Base-by-base conservation (phyloP, 2,113 vertebrate species). In the Periophthalmus modestus region DNA sequence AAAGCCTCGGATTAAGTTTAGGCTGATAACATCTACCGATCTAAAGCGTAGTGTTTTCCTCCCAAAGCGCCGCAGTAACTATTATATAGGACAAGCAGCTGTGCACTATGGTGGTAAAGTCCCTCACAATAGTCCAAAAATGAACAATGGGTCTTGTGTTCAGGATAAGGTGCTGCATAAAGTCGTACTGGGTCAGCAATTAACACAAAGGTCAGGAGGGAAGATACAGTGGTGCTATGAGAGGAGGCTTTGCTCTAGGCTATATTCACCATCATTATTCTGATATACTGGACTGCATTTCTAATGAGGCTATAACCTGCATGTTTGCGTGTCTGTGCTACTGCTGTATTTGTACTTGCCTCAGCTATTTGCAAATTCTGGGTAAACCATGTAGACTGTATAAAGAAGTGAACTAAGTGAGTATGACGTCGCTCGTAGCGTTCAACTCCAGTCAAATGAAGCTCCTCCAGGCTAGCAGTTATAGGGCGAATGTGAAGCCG, bases 1-100 rank as follows among this genome's bases (percentile, higher is more conserved):
- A 67, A 48, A 67, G 66, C 39, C 66, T 24, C 12, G 43, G 66
- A 67, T 67, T 67, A 67, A 46, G 66, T 67, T 67, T 67, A 47
- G 21, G 21, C 39, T 43, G 46, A 48, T 67, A 46, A 47, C 66
- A 47, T 46, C 46, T 67, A 28, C 66, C 47, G 66, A 48, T 67
- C 66, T 67, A 48, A 67, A 48, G 66, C 66, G 3, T 7, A n/a
- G 46, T 47, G 46, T 65, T 65, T 43, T 65, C 36, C 33, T 65
- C 46, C 66, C 39, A 67, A 48, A 46, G 66, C 23, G 13, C 46
- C 11, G 34, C 62, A 36, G 62, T 65, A 67, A 67, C 46, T 48
- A 47, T 47, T 48, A 67, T 67, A 67, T 48, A 48, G 66, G 66
- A 67, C 46, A 47, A 43, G 66, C 66, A 46, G 66, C 39, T 67